Evolutionary conservation across 2,797 vertebrate species (phyloP), one percentile per base, ranked within the genome.

Genomic region (Propithecus perrieri): DNA sequence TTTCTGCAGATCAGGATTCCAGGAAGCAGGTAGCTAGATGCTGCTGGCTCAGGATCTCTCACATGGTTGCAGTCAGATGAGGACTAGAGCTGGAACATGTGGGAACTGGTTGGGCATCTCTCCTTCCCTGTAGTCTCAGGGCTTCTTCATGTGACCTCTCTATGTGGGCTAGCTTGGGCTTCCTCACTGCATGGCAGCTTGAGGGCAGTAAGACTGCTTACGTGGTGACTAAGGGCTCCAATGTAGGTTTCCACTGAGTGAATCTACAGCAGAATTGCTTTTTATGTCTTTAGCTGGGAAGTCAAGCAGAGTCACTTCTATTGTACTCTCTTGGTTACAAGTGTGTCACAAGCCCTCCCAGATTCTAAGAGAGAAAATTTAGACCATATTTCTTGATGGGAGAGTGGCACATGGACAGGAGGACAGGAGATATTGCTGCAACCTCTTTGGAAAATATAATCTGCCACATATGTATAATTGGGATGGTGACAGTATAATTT

Each of bases 361-460:
- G 74, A 86, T 63, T 89, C 69, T 43, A 94, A 65, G 57, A 63
- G 41, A 90, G 22, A 88, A 35, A 85, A 90, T 94, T 92, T 79
- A 86, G 28, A 72, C 41, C 83, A 35, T 24, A 85, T 88, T 3
- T 95, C 33, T 86, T 83, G 41, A 84, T 79, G 69, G n/a, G 20
- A 85, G n/a, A 72, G 22, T 93, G 46, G 57, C n/a, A 91, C 41
- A 28, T 26, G 57, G 26, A 59, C 26, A 59, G 57, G 57, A 59
- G 4, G 57, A 59, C 11, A 59, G 57, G 30, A 89, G 22, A 83
- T 61, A 91, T 2, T 93, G 15, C 57, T 87, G 65, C 4, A 87
- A 67, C 12, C 12, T n/a, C 15, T 91, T 89, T 89, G 76, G 89
- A 95, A 95, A 95, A 67, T 28, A 89, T 61, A 93, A 92, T 55